Conservation (phyloP, 2,797 vertebrate genomes). For the Craterocephalus amniculus region DNA sequence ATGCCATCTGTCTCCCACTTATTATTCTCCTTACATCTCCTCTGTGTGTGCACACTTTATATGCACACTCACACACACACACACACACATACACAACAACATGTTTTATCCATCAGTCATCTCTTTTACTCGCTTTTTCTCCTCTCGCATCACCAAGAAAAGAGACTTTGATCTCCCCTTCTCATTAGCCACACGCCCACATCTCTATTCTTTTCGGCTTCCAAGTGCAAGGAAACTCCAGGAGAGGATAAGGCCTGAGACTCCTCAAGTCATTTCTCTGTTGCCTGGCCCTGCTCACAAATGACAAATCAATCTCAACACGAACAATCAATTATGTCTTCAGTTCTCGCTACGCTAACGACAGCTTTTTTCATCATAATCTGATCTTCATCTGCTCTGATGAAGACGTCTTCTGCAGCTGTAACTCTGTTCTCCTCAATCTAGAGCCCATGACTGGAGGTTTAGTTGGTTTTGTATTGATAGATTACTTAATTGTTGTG, state of each 20-base stretch:
- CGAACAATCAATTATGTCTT: conserved; percentile 41
- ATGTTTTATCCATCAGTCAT: conserved; percentile 27
- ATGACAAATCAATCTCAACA: conserved; percentile 34
- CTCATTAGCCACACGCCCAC: conserved; percentile 47
- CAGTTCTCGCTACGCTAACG: conserved; percentile 31
- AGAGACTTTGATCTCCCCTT: conserved; percentile 46
- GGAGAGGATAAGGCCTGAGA: conserved; percentile 19
- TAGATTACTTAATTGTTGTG: conserved; percentile 26
- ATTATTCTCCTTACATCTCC: conserved; percentile 35
- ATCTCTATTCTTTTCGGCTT: conserved; percentile 26
- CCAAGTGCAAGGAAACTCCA: conserved; percentile 22
- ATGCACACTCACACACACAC: conserved; percentile 11
- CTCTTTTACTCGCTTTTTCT: conserved; percentile 14
- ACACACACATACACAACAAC: conserved; percentile 8
- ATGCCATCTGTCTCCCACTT: conserved; percentile 54
- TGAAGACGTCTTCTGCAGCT: conserved; percentile 32
- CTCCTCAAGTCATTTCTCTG: conserved; percentile 23
- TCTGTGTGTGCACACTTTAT: conserved; percentile 15
- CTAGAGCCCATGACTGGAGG: conserved; percentile 25
- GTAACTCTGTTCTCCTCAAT: conserved; percentile 43
- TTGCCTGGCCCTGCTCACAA: conserved; percentile 8
- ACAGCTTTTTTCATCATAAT: conserved; percentile 14
- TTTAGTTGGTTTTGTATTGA: conserved; percentile 41
- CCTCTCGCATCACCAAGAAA: conserved; percentile 20
- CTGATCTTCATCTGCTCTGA: conserved; percentile 31